These are phyloP conservation scores for Piaya cayana DNA, from an alignment of 2,113 vertebrate genomes.

Conservation along the genomic window DNA sequence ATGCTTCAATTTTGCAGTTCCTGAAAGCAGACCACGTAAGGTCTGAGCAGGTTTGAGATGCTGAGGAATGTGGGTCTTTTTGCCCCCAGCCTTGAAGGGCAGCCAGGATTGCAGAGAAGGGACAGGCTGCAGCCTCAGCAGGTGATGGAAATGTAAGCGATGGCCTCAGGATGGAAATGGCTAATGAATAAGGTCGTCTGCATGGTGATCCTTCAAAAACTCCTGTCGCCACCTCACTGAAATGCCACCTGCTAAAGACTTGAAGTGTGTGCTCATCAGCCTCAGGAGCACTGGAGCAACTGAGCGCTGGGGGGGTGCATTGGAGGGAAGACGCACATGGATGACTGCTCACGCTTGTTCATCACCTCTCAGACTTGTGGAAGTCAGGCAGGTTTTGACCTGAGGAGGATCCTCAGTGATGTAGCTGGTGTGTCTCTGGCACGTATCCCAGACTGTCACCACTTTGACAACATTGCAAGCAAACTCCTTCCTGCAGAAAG, in stretches of 20 bases:
- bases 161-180: neutral
- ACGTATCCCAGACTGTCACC: neutral
- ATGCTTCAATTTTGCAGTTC: neutral
- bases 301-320: neutral
- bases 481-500: neutral
- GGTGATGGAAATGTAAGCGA: neutral
- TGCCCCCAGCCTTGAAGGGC: neutral
- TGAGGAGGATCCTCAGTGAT: neutral
- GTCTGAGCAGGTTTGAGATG: neutral
- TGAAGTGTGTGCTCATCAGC: rapidly evolving
- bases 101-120: neutral
- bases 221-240: neutral
- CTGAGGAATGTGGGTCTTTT: neutral
- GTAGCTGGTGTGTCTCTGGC: neutral
- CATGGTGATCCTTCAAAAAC: neutral
- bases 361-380: rapidly evolving
- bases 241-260: neutral
- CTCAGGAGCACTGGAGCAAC: rapidly evolving
- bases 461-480: neutral
- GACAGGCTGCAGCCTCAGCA: neutral
- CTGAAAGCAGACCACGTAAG: neutral
- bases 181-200: neutral
- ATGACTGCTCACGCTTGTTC: rapidly evolving
- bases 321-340: rapidly evolving
- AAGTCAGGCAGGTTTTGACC: neutral